Evolutionary conservation across 2,888 invertebrate species (phyloP).

Genomic region (Teinopalpus imperialis): DNA sequence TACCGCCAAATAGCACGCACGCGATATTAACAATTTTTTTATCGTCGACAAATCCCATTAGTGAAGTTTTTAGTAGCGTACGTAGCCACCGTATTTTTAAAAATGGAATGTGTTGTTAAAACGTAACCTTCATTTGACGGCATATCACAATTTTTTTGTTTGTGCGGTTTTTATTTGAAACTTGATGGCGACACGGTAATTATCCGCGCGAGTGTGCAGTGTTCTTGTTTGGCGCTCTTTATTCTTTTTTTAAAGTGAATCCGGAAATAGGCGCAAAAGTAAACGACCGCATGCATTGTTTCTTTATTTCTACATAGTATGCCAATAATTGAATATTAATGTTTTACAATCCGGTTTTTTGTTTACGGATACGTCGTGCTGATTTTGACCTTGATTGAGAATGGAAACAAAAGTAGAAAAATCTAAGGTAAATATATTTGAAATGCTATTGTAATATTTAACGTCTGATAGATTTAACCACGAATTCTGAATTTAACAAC

Average conservation of each 20-base stretch:
- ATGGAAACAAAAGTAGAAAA: conserved; percentile 30
- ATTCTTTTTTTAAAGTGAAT: conserved; percentile 46
- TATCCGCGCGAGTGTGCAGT: conserved; percentile 47
- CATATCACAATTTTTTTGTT: conserved; percentile 40
- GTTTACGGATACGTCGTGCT: conserved; percentile 62
- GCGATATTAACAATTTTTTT: conserved; percentile 24
- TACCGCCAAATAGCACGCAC: conserved; percentile 61
- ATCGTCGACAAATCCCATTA: conserved; percentile 42
- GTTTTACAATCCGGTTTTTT: conserved; percentile 65
- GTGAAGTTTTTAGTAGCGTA: conserved; percentile 37
- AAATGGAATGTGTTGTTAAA: conserved; percentile 72
- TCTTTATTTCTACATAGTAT: conserved; percentile 37
- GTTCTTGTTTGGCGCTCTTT: conserved; percentile 44
- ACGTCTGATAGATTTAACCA: no score
- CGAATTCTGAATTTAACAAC: no score
- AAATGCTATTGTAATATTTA: conserved; percentile 10
- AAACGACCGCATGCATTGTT: conserved; percentile 46
- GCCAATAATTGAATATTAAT: conserved; percentile 57
- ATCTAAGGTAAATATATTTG: conserved; percentile 17
- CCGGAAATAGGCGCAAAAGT: conserved; percentile 53
- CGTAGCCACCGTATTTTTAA: conserved; percentile 31
- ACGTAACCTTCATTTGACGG: conserved; percentile 56
- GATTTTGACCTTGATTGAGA: conserved; percentile 66
- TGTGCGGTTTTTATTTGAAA: conserved; percentile 45
- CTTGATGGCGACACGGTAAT: conserved; percentile 46